phyloP scores from a whole-genome alignment of 53 echinoderm and acorn worm genomes.

The Echinometra lucunter region DNA sequence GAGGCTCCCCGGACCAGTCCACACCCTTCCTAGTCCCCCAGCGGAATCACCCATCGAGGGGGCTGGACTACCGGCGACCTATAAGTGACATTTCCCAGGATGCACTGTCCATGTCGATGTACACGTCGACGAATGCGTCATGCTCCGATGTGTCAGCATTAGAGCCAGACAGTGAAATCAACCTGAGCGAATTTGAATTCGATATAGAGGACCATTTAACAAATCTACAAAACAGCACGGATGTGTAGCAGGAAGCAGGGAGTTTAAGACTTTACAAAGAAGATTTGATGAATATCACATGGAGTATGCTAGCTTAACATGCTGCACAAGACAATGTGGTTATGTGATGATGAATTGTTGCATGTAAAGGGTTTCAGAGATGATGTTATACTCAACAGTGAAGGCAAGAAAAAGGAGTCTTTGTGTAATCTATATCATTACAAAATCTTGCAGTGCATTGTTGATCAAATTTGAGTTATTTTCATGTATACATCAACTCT shows the following conservation, averaged over 20 bases:
- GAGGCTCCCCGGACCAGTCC: slow-evolving; percentile 39
- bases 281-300: not conserved
- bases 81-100: slow-evolving; percentile 83
- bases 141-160: slow-evolving; percentile 94
- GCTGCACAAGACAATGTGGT: not conserved
- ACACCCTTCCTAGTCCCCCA: slow-evolving; percentile 42
- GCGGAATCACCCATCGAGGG: slow-evolving; percentile 30
- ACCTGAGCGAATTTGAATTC: slow-evolving; percentile 82
- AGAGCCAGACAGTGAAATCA: slow-evolving; percentile 93
- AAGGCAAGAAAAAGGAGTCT: not conserved
- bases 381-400: not conserved
- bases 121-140: slow-evolving; percentile 92
- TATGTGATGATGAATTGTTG: not conserved
- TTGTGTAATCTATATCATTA: not conserved
- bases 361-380: not conserved
- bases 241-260: slow-evolving; percentile 29
- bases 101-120: slow-evolving; percentile 94
- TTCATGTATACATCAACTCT: not conserved
- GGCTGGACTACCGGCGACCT: slow-evolving; percentile 67
- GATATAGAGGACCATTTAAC: slow-evolving; percentile 74
- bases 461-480: not conserved
- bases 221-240: slow-evolving; percentile 62
- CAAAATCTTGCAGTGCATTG: slow-evolving; percentile 11
- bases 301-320: not conserved
- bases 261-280: not conserved